Evolutionary conservation across 2,888 invertebrate species (phyloP).

Genomic region (Phlogophora meticulosa): DNA sequence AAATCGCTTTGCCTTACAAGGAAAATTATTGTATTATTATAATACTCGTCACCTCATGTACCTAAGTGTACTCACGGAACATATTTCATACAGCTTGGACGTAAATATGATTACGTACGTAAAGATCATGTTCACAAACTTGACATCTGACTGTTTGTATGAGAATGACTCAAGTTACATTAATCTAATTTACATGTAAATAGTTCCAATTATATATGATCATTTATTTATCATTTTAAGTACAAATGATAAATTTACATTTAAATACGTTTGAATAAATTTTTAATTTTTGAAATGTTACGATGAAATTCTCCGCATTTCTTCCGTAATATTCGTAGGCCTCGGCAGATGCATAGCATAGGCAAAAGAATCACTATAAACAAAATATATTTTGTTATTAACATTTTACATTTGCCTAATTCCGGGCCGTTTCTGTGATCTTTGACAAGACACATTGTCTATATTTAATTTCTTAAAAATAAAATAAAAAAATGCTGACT

Average conservation of each 20-base stretch:
- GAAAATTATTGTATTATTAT: slow-evolving; percentile 26
- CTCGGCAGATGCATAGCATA: too few species aligned
- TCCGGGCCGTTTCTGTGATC: too few species aligned
- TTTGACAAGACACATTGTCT: too few species aligned
- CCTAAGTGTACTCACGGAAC: slow-evolving; percentile 1
- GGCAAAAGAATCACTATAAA: too few species aligned
- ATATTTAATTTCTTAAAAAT: neutral
- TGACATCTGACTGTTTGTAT: slow-evolving; percentile 4
- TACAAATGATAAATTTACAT: neutral
- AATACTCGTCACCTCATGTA: slow-evolving; percentile 1
- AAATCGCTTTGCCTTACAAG: slow-evolving; percentile 31
- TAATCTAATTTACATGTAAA: slow-evolving; percentile 22
- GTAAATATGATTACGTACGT: slow-evolving; percentile 12
- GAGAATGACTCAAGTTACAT: slow-evolving; percentile 18
- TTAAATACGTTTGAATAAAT: too few species aligned
- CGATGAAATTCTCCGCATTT: too few species aligned
- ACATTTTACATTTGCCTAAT: too few species aligned
- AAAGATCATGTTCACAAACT: slow-evolving; percentile 9
- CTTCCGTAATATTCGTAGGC: too few species aligned
- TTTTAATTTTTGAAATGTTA: too few species aligned
- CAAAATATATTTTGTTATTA: too few species aligned
- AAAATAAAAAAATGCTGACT: neutral
- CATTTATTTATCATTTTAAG: neutral
- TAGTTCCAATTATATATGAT: neutral
- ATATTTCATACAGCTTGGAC: slow-evolving; percentile 10